Base-by-base conservation (phyloP, 2,113 vertebrate genomes). In the Trogon surrucura region DNA sequence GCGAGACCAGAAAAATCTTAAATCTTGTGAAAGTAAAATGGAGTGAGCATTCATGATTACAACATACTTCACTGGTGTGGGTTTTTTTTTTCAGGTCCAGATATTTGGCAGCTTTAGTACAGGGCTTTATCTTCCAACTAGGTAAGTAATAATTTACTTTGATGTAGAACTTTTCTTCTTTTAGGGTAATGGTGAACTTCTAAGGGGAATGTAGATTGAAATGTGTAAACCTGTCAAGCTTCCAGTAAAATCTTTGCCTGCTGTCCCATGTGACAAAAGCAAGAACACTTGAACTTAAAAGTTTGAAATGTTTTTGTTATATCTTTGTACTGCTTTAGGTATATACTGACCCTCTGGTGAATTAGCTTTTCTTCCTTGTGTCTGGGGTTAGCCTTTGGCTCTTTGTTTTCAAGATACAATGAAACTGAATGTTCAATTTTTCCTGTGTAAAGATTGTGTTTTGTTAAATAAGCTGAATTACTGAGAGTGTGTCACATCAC, bases 71-170 rank as follows among this genome's bases (percentile, higher is more conserved):
- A 74, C 23, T 91, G 48, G 3, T 89, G 2, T 26, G 7, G 14
- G 2, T 5, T 51, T 86, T 54, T 85, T 85, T 80, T 97, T 97
- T 16, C 94, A 99, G 99, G 99, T 99, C 64, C 99, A 99, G 96
- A 99, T 99, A 98, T 99, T 99, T 97, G 99, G 99, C 98, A 99
- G 99, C 98, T 99, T 99, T 97, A 99, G 99, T 96, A 99, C 99
- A 78, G 99, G 99, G 50, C 99, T 99, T 92, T 99, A 99, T 96
- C 99, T 99, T 92, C 99, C 99, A 73, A 99, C 99, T 80, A 99
- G 99, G 99, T 99, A 97, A 98, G 98, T 91, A 36, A 25, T 9
- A 69, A 32, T 58, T 82, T 65, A 20, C 19, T 64, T 54, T 23
- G 14, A 54, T 13, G 2, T 20, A 47, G 32, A 29, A 62, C 45